Base-by-base conservation (phyloP, 2,888 invertebrate species). In the Heliconius ethilla region DNA sequence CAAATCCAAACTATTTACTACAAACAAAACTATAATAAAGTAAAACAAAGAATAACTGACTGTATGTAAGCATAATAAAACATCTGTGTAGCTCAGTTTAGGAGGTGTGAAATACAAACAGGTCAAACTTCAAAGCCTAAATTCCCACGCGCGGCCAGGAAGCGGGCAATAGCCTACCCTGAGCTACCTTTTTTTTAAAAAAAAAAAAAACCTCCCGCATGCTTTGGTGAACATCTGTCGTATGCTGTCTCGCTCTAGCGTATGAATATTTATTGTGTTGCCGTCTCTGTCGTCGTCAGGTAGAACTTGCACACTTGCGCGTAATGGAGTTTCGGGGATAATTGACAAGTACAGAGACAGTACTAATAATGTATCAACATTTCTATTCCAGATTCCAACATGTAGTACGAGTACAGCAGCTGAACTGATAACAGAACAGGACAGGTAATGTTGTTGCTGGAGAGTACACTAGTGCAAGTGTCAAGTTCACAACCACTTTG, bases 181-280 rank as follows among this genome's bases (percentile, higher is more conserved):
- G 84, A 83, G 83, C 84, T 83, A 85, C 84, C 86, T 84, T 82
- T 81, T 83, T 83, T 82, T 83, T 79, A 75, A 82, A 82, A 81
- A 82, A 82, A 90, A 88, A 85, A 91, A 88, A 88, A 87, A 84
- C 83, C 87, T 86, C 93, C 91, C 91, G 91, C 93, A 92, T 91
- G 87, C 85, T 89, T 89, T 89, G 85, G 87, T 89, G 89, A 92
- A 92, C 93, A 92, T 92, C 92, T 92, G 92, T 91, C 93, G 84
- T 80, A 75, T 80, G 82, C 79, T 79, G 82, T 81, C 75, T 86
- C 87, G 74, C 83, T 83, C 51, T 88, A 84, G 63, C 63, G 63
- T 84, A 10, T n/a, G 3, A 10, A 4, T 6, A 15, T 63, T 45
- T 15, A 51, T 55, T 5, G 18, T 78, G 77, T 84, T 4, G 15